Percentiles rank a stretch among this genome's conserved stretches.
Conservation (phyloP, 37 sponge, comb jelly and placozoan species). For the Tethya wilhelma region DNA sequence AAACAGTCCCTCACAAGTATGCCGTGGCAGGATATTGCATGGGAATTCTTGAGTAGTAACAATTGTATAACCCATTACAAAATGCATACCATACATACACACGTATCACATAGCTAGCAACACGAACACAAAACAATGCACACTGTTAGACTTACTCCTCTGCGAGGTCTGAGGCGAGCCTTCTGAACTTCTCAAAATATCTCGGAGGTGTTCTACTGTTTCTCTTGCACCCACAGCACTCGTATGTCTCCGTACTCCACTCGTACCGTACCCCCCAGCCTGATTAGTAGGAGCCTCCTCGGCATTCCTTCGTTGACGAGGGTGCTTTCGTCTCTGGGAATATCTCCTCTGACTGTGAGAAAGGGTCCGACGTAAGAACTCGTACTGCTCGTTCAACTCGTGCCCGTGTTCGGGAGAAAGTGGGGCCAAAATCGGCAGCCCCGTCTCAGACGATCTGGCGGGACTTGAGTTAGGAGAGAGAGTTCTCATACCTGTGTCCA, state of each 20-base stretch:
- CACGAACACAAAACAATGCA: too few relatives aligned
- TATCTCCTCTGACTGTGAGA: conserved; percentile 73
- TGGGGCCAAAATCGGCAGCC: conserved; percentile 28
- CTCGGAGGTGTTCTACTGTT: conserved; percentile 22
- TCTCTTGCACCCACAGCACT: neutral
- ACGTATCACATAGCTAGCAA: too few relatives aligned
- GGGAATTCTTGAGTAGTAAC: too few relatives aligned
- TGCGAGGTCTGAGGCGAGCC: neutral
- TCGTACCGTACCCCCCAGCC: neutral
- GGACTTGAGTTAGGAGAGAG: too few relatives aligned
- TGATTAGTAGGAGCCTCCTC: neutral
- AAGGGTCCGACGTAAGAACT: conserved; percentile 66
- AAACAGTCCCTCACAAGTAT: too few relatives aligned
- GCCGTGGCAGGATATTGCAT: too few relatives aligned
- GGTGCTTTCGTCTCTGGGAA: conserved; percentile 42
- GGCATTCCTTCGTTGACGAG: neutral
- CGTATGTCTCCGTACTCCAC: neutral
- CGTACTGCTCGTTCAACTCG: conserved; percentile 62
- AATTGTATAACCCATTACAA: too few relatives aligned
- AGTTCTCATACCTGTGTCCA: too few relatives aligned
- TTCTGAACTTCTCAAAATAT: neutral
- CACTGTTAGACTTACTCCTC: neutral
- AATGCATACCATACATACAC: too few relatives aligned
- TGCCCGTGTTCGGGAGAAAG: conserved; percentile 50
- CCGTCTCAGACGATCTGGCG: neutral